Evolutionary conservation across 2,113 vertebrate genomes (phyloP).

Genomic region (Paraplagusia blochii): DNA sequence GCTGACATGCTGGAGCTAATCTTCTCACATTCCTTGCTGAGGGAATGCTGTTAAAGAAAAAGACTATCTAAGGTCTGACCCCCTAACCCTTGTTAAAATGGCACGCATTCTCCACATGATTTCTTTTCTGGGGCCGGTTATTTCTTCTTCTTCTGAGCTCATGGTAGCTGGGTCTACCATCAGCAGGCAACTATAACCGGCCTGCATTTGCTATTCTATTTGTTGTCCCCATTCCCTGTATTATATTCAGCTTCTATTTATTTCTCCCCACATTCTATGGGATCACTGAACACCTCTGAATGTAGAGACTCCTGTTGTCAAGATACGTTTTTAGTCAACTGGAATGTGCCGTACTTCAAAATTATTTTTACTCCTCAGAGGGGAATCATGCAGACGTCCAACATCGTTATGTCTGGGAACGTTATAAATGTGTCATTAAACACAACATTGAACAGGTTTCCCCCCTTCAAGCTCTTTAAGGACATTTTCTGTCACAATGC

Average conservation of each 20-base stretch:
- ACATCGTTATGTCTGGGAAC: too few relatives aligned
- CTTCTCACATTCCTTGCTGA: conserved; percentile 70
- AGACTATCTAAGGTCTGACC: conserved; percentile 75
- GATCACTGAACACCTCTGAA: conserved; percentile 54
- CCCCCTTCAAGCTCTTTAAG: conserved; percentile 16
- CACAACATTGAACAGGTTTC: conserved; percentile 23
- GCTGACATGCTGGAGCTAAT: conserved; percentile 67
- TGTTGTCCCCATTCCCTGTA: conserved; percentile 38
- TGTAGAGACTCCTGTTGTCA: conserved; percentile 40
- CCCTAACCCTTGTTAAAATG: conserved; percentile 67
- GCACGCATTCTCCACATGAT: conserved; percentile 60
- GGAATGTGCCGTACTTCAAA: conserved; percentile 55
- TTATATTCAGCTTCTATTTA: conserved; percentile 60
- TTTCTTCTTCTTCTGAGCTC: conserved; percentile 34
- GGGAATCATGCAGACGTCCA: conserved; percentile 5
- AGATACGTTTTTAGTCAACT: conserved; percentile 59
- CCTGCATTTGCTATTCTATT: conserved; percentile 52
- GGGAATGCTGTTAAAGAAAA: conserved; percentile 73
- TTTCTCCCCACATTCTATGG: conserved; percentile 36
- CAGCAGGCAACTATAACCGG: conserved; percentile 56
- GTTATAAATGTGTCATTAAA: neutral
- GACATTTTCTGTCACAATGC: conserved; percentile 37
- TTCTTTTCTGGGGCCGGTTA: conserved; percentile 55
- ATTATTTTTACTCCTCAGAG: conserved; percentile 21
- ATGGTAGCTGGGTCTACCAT: conserved; percentile 62